Conservation (phyloP, 2,888 invertebrate species). For the Ochropacha duplaris region DNA sequence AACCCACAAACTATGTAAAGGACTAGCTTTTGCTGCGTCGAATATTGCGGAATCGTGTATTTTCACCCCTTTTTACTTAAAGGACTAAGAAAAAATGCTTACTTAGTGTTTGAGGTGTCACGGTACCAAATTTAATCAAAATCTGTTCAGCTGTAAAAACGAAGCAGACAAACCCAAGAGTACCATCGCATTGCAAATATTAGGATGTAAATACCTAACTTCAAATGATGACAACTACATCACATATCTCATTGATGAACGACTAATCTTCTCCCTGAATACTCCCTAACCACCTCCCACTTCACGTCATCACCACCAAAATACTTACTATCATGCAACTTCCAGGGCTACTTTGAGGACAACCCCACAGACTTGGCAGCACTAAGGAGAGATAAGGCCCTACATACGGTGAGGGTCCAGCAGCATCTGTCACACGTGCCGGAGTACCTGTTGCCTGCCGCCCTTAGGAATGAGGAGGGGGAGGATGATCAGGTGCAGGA, state of each 20-base stretch:
- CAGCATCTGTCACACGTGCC: constrained; percentile 95
- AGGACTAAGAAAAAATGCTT: too few relatives aligned
- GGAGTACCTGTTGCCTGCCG: constrained; percentile 93
- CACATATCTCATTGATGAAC: constrained; percentile 71
- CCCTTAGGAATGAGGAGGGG: constrained; percentile 86
- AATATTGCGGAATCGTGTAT: too few relatives aligned
- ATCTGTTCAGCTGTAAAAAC: too few relatives aligned
- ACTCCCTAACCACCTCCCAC: neutral
- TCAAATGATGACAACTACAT: constrained; percentile 50
- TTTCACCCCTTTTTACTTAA: too few relatives aligned
- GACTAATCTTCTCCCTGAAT: constrained; percentile 81
- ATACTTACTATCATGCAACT: neutral
- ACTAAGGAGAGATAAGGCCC: constrained; percentile 91
- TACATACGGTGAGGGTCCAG: constrained; percentile 92
- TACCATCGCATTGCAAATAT: too few relatives aligned
- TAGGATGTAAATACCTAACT: constrained; percentile 7
- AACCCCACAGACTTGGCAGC: constrained; percentile 94
- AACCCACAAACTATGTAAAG: too few relatives aligned
- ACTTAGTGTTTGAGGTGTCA: too few relatives aligned
- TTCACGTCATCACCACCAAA: too few relatives aligned
- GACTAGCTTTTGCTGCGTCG: too few relatives aligned
- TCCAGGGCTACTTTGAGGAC: constrained; percentile 93
- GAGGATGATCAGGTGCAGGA: constrained; percentile 52
- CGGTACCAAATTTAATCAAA: too few relatives aligned
- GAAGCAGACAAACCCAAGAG: too few relatives aligned